phyloP scores from a whole-genome alignment of 2,797 vertebrate genomes.

The Pipistrellus pipistrellus region DNA sequence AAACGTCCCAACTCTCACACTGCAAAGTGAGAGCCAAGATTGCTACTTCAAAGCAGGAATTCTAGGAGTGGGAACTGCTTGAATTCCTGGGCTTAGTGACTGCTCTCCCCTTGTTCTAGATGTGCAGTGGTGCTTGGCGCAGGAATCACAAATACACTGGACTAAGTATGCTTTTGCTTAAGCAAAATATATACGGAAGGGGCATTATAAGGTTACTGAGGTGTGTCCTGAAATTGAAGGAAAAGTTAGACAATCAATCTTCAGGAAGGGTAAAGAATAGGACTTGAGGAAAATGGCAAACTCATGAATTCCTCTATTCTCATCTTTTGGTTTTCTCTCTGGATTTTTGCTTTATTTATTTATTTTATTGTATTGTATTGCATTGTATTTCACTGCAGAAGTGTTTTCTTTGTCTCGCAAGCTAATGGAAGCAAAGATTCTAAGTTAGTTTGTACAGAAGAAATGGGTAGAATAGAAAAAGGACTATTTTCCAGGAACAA shows the following conservation, averaged over 20 bases:
- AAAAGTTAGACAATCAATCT: not conserved
- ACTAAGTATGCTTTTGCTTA: not conserved
- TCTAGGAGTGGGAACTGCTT: not conserved
- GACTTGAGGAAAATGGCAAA: constrained; percentile 4
- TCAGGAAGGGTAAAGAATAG: constrained; percentile 22
- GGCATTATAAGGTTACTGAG: not conserved
- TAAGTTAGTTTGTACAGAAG: not conserved
- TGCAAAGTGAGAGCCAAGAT: not conserved
- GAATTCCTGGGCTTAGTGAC: too few species aligned
- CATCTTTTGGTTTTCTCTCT: constrained; percentile 28
- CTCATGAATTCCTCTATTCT: not conserved
- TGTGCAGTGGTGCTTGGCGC: not conserved
- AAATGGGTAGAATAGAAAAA: not conserved
- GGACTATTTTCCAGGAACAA: not conserved
- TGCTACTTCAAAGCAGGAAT: not conserved
- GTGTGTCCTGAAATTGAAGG: not conserved
- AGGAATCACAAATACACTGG: not conserved
- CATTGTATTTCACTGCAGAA: not conserved
- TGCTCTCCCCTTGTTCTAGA: too few species aligned
- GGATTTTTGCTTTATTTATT: constrained; percentile 46
- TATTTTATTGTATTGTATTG: too few species aligned
- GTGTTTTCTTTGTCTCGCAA: not conserved
- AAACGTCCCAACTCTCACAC: not conserved
- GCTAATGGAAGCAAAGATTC: not conserved
- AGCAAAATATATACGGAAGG: not conserved